phyloP scores from a whole-genome alignment of 1,140 invertebrate species.

The Eciton burchellii region DNA sequence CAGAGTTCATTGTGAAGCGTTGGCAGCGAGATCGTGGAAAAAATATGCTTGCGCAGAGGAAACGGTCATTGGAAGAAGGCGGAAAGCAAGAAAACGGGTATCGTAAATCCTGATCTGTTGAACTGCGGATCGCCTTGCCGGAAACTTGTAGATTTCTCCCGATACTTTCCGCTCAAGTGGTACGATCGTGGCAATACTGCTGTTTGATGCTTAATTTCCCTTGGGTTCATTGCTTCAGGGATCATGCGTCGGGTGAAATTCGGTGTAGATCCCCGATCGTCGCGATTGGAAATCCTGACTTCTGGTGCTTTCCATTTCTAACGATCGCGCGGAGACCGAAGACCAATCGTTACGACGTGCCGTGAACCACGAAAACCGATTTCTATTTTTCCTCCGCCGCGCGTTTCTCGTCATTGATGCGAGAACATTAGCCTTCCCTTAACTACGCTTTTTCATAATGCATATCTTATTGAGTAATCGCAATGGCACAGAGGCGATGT shows the following conservation, averaged over 20 bases:
- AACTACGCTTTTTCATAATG: neutral
- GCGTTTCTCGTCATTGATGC: conserved; percentile 44
- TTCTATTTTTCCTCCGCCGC: conserved; percentile 61
- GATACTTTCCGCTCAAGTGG: neutral
- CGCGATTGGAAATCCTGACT: conserved; percentile 50
- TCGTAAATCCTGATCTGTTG: neutral
- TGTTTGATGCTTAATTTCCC: neutral
- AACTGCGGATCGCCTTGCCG: neutral
- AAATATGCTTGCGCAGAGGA: neutral
- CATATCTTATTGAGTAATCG: neutral
- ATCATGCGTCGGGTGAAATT: conserved; percentile 46
- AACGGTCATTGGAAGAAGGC: neutral
- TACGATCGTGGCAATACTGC: neutral
- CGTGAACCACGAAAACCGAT: conserved; percentile 62
- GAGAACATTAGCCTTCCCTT: conserved; percentile 7
- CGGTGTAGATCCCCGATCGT: conserved; percentile 22
- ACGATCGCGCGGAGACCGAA: conserved; percentile 42
- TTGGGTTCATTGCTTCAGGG: neutral
- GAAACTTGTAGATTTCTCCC: neutral
- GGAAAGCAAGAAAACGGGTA: neutral
- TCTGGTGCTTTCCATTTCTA: conserved; percentile 61
- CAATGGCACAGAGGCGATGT: neutral
- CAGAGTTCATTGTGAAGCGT: neutral
- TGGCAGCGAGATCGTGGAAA: neutral
- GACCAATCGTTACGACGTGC: conserved; percentile 54